Evolutionary conservation across 23 tunicate genomes (phyloP), one percentile per base, ranked within the genome.

Genomic region (Diplosoma virens): DNA sequence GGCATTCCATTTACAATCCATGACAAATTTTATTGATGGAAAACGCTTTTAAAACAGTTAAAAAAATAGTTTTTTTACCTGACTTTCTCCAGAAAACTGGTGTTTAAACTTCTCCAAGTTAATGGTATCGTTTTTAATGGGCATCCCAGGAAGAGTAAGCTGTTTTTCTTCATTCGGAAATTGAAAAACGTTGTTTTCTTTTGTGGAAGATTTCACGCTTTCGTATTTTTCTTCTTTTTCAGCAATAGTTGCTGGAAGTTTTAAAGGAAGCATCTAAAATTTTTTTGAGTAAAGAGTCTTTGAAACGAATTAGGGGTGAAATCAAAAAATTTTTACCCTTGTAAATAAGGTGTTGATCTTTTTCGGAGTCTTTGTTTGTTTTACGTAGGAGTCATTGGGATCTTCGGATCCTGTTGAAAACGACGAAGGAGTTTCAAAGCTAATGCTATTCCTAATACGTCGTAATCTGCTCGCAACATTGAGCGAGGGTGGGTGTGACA

Each of bases 391-490:
- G 35, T 68, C 75, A 24, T 26, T 68, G 27, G 35, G 54, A 27
- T 35, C 55, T 3, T 68, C 75, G 18, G 61, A 4, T 72, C 46
- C 78, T 60, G 37, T 6, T 64, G 78, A 30, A 21, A 25, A 65
- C 65, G 73, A 54, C 23, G 77, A 30, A 3, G 95, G 83, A 23
- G 55, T 30, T 28, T 82, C 95, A 61, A 88, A 88, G 27, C 84
- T 82, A 75, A 88, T 82, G 68, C 95, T 88, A 84, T 88, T 77
- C n/a, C 95, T 59, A 59, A 88, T 76, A 25, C 79, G 55, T 14
- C 87, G 59, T 1, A 88, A 37, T 26, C 95, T 87, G 45, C 82
- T 71, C 0, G 95, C 84, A 17, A 88, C 95, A 70, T 82, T 88
- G 25, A 82, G 32, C 16, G 84, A 68, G 66, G 82, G 77, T 55